Conservation (phyloP, 2,113 vertebrate species). For the Sialia sialis region DNA sequence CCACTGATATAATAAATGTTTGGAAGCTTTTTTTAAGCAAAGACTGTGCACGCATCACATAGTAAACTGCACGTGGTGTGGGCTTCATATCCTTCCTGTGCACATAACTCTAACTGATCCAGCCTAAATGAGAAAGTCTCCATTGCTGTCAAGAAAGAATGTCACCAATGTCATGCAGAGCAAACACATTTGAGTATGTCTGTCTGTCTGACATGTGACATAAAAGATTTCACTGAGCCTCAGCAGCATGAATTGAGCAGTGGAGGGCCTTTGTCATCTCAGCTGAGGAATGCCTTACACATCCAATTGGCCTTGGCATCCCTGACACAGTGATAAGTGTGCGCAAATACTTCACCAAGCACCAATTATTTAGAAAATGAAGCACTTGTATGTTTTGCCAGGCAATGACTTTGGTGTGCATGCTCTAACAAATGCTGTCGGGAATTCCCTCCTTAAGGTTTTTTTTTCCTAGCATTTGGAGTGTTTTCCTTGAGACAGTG, state of each 20-base stretch:
- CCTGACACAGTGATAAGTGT: not conserved
- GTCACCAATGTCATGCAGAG: not conserved
- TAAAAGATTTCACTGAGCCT: not conserved
- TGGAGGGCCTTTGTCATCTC: not conserved
- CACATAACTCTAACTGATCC: not conserved
- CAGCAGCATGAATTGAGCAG: fast-evolving
- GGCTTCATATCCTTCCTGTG: not conserved
- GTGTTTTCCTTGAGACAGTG: not conserved
- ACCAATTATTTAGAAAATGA: not conserved
- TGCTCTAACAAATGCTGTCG: not conserved
- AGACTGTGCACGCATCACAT: not conserved
- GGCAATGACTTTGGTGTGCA: not conserved
- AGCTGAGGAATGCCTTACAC: not conserved
- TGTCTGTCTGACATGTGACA: not conserved
- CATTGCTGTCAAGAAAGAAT: constrained; percentile 23
- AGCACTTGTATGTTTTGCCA: not conserved
- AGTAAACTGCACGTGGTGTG: not conserved
- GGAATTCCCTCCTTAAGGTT: not conserved
- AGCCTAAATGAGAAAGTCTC: not conserved
- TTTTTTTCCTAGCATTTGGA: not conserved
- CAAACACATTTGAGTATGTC: not conserved
- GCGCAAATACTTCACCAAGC: not conserved
- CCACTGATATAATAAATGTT: not conserved
- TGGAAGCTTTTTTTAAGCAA: not conserved
- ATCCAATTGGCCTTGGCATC: not conserved